Percentiles rank a stretch among this genome's conserved stretches.
These are phyloP conservation scores for Tachina fera DNA, from an alignment of 2,888 invertebrate genomes.

Conservation along the genomic window DNA sequence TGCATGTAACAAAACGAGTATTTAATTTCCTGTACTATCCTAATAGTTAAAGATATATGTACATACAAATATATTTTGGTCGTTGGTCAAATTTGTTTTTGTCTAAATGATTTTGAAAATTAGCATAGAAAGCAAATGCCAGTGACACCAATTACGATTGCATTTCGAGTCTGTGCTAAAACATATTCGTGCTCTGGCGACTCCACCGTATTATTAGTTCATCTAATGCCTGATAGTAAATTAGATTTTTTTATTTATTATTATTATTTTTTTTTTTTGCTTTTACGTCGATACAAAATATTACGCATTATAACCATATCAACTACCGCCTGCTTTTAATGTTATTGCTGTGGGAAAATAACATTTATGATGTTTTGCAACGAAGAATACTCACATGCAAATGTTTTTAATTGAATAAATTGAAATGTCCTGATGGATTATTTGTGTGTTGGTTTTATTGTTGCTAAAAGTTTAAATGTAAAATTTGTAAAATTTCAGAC, in stretches of 20 bases:
- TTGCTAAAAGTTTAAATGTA: too few species aligned
- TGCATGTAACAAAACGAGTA: not conserved
- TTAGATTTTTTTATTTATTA: slow-evolving; percentile 16
- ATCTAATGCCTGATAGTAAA: slow-evolving; percentile 11
- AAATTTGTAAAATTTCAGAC: too few species aligned
- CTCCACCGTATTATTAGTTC: not conserved
- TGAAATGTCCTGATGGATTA: slow-evolving; percentile 4
- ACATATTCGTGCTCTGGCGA: slow-evolving; percentile 2
- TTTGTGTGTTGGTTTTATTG: too few species aligned
- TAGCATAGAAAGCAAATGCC: slow-evolving; percentile 66
- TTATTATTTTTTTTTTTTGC: not conserved
- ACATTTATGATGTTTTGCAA: slow-evolving; percentile 40
- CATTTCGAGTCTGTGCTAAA: slow-evolving; percentile 17
- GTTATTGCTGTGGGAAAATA: slow-evolving; percentile 51
- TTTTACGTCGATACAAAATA: slow-evolving; percentile 7
- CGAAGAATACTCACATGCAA: not conserved
- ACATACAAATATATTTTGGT: not conserved
- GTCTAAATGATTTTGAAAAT: slow-evolving; percentile 61
- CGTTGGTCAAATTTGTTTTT: slow-evolving; percentile 34
- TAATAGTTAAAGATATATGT: not conserved
- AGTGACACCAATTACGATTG: slow-evolving; percentile 53
- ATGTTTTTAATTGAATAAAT: slow-evolving; percentile 18
- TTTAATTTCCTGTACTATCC: not conserved
- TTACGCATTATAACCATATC: slow-evolving; percentile 54
- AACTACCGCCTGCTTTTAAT: slow-evolving; percentile 50